phyloP scores from a whole-genome alignment of 2,797 vertebrate species.

The Mionectes olivaceus region DNA sequence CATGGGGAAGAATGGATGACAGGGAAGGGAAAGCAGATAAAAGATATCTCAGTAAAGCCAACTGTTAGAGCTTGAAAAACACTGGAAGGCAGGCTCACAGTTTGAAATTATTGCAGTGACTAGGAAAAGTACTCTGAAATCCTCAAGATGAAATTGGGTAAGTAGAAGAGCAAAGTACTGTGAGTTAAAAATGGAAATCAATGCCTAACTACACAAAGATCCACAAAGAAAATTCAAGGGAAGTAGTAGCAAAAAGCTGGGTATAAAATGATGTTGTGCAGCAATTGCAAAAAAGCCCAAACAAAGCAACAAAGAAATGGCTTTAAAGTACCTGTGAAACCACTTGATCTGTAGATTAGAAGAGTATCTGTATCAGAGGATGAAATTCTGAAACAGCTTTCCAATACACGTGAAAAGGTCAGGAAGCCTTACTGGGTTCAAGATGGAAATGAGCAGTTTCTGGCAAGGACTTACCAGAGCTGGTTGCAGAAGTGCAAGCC shows the following conservation, averaged over 20 bases:
- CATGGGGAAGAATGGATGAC: not conserved
- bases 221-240: not conserved
- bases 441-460: not conserved
- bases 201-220: not conserved
- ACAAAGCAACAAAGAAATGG: not conserved
- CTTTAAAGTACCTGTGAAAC: not conserved
- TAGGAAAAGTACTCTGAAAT: not conserved
- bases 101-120: not conserved
- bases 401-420: not conserved
- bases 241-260: not conserved
- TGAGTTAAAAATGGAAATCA: not conserved
- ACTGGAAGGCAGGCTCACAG: not conserved
- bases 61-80: not conserved
- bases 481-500: not conserved
- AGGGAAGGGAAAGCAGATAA: not conserved
- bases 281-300: not conserved
- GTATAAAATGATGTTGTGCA: not conserved
- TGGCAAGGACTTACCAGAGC: not conserved
- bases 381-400: not conserved
- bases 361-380: not conserved
- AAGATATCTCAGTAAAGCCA: not conserved
- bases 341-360: not conserved
- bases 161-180: not conserved
- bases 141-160: not conserved
- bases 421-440: not conserved